Percentiles rank a stretch among this genome's conserved stretches.
Evolutionary conservation across 2,888 invertebrate species (phyloP).

Genomic region (Polymixis lichenea): DNA sequence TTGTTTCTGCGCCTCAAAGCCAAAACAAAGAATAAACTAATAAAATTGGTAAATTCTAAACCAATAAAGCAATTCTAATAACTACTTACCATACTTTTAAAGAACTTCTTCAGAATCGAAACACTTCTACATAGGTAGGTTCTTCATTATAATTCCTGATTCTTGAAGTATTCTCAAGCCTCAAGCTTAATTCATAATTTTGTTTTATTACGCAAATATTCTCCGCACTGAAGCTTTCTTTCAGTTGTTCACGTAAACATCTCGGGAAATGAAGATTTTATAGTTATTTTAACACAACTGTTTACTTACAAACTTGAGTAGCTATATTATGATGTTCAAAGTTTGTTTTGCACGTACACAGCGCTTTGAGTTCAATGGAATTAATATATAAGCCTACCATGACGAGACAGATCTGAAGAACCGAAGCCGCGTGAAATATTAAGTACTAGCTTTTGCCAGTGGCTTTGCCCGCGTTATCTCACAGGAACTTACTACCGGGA

Average conservation of each 20-base stretch:
- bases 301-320: constrained; percentile 23
- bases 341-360: constrained; percentile 13
- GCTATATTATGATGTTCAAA: constrained; percentile 26
- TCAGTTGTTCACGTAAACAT: constrained; percentile 15
- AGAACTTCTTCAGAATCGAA: background rate
- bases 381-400: background rate
- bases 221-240: constrained; percentile 4
- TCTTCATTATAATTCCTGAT: background rate
- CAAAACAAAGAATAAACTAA: background rate
- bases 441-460: background rate
- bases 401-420: background rate
- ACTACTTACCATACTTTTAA: background rate
- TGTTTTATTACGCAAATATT: constrained; percentile 34
- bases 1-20: background rate
- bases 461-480: too few relatives aligned
- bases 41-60: background rate
- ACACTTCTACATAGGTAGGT: background rate
- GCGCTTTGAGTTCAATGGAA: background rate
- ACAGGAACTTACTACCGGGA: too few relatives aligned
- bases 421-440: background rate
- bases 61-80: background rate
- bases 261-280: constrained; percentile 9
- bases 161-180: background rate
- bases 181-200: constrained; percentile 3
- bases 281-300: constrained; percentile 8